phyloP scores from a whole-genome alignment of 1,140 invertebrate species.

The Caenorhabditis briggsae region DNA sequence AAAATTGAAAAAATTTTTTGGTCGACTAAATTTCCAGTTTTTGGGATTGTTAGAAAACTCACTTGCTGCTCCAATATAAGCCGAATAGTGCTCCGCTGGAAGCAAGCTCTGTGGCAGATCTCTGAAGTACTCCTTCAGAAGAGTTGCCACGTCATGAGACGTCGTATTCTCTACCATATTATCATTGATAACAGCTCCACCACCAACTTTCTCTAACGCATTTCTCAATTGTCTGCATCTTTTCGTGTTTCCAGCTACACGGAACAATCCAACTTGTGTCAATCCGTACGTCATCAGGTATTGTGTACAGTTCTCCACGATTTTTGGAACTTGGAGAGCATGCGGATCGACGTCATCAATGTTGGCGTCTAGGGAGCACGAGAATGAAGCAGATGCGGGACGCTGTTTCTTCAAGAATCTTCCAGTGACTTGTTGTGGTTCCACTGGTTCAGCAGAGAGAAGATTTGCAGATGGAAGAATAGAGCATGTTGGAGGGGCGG shows the following conservation, averaged over 20 bases:
- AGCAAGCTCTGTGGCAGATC: conserved; percentile 92
- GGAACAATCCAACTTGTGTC: conserved; percentile 60
- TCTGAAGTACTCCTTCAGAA: conserved; percentile 92
- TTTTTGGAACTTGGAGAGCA: conserved; percentile 59
- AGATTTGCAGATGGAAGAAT: conserved; percentile 30
- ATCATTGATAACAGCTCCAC: conserved; percentile 51
- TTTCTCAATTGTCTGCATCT: conserved; percentile 61
- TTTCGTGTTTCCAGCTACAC: conserved; percentile 63
- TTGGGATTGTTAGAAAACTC: conserved; percentile 78
- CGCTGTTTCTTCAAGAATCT: conserved; percentile 59
- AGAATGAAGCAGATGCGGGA: conserved; percentile 55
- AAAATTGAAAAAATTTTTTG: not conserved
- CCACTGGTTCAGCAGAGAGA: conserved; percentile 16
- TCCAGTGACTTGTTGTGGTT: conserved; percentile 34
- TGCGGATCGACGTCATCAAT: conserved; percentile 59
- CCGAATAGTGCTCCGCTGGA: conserved; percentile 88
- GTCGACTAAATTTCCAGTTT: too few relatives aligned
- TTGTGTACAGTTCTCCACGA: conserved; percentile 62
- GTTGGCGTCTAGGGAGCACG: conserved; percentile 53
- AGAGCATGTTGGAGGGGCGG: conserved; percentile 50
- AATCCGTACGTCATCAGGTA: conserved; percentile 61
- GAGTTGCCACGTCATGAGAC: conserved; percentile 91
- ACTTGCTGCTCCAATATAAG: conserved; percentile 92
- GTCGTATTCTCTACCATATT: conserved; percentile 82
- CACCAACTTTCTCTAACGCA: conserved; percentile 58